Evolutionary conservation across 2,888 invertebrate genomes (phyloP).

Genomic region (Polydesmus complanatus): DNA sequence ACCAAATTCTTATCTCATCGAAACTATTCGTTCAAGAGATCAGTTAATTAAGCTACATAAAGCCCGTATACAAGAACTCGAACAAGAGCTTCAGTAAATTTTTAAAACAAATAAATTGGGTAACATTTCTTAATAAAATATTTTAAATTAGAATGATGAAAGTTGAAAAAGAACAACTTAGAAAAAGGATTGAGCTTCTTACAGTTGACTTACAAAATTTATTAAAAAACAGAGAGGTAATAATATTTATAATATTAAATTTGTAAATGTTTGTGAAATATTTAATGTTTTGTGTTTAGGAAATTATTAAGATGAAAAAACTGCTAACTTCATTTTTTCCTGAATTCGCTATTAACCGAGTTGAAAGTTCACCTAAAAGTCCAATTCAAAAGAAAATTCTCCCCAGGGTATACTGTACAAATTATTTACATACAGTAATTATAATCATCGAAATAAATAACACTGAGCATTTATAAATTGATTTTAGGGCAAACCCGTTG

Average conservation of each 20-base stretch:
- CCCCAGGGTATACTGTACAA: neutral
- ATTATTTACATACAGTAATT: no score
- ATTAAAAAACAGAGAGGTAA: conserved; percentile 14
- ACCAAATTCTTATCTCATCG: conserved; percentile 13
- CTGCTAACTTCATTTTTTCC: neutral
- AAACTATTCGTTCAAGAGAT: conserved; percentile 6
- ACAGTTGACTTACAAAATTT: conserved; percentile 12
- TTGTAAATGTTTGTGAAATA: neutral
- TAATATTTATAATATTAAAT: neutral
- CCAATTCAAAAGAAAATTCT: neutral
- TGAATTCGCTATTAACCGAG: neutral
- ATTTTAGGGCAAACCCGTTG: neutral
- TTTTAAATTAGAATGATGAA: conserved; percentile 3
- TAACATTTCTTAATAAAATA: neutral
- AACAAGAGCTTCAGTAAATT: conserved; percentile 8
- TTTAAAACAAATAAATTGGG: neutral
- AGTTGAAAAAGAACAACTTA: conserved; percentile 7
- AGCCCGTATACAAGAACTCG: neutral
- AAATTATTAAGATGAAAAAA: neutral
- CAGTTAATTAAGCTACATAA: conserved; percentile 8
- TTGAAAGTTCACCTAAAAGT: neutral
- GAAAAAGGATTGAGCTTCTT: conserved; percentile 2
- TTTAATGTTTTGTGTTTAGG: neutral
- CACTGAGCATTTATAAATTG: neutral
- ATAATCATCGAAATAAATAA: no score